phyloP scores from a whole-genome alignment of 2,113 vertebrate genomes.

The Parus major region DNA sequence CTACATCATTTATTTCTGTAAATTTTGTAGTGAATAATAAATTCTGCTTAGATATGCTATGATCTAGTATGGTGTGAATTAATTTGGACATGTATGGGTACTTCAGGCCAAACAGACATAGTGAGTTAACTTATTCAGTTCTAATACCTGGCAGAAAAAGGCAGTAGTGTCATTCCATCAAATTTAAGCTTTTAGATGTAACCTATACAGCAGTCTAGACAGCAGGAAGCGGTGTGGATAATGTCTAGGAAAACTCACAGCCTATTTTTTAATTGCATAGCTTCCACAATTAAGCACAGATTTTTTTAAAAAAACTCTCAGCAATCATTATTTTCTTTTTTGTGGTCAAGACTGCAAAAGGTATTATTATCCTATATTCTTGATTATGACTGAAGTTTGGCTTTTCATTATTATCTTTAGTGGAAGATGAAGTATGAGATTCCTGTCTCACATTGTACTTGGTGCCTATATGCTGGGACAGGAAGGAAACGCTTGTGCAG shows the following conservation, averaged over 20 bases:
- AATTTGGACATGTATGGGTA: not conserved
- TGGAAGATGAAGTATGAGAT: not conserved
- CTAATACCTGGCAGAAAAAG: not conserved
- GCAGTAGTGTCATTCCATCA: not conserved
- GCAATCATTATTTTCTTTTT: not conserved
- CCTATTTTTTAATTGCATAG: not conserved
- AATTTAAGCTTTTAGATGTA: not conserved
- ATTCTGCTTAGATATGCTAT: not conserved
- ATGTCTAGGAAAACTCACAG: not conserved
- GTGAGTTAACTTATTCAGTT: not conserved
- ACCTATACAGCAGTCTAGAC: not conserved
- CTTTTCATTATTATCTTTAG: not conserved
- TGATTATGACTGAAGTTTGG: not conserved
- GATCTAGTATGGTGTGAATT: not conserved
- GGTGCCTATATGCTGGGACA: not conserved
- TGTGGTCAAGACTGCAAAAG: not conserved
- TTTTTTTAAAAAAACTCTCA: not conserved
- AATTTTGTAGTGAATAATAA: not conserved
- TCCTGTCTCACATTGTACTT: not conserved
- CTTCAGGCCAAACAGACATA: not conserved
- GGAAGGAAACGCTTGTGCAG: not conserved
- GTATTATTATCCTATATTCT: not conserved
- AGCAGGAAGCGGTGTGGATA: accelerated
- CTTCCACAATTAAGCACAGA: not conserved
- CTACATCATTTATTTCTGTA: not conserved